These are phyloP conservation scores for Tragelaphus eurycerus DNA, from an alignment of 2,797 vertebrate species.

Conservation along the genomic window DNA sequence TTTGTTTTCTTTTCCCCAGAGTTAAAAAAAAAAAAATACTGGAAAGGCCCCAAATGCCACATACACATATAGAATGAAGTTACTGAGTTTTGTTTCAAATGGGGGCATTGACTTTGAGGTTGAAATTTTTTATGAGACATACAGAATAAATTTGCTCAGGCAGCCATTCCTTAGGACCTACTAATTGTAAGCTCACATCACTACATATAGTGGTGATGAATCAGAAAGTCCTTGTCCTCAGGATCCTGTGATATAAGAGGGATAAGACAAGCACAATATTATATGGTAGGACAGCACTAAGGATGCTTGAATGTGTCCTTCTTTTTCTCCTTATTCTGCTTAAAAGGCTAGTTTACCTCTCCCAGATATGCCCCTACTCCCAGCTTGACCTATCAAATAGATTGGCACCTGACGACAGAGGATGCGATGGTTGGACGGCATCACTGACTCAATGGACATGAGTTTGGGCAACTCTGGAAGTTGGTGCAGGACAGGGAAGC, in stretches of 20 bases:
- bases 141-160: background rate
- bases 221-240: background rate
- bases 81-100: background rate
- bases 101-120: constrained; percentile 14
- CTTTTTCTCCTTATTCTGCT: background rate
- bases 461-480: background rate
- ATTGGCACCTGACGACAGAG: background rate
- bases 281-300: background rate
- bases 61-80: fast-evolving
- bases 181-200: background rate
- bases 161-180: background rate
- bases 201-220: background rate
- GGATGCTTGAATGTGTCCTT: background rate
- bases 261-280: background rate
- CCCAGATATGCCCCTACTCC: background rate
- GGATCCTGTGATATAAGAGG: background rate
- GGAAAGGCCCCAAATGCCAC: constrained; percentile 23
- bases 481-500: background rate
- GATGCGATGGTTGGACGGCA: background rate
- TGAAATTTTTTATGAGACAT: background rate
- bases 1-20: background rate
- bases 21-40: background rate
- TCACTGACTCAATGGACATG: background rate
- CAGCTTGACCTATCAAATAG: background rate
- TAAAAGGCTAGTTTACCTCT: background rate